Evolutionary conservation across 2,113 vertebrate genomes (phyloP).

Genomic region (Rhinoptilus africanus): DNA sequence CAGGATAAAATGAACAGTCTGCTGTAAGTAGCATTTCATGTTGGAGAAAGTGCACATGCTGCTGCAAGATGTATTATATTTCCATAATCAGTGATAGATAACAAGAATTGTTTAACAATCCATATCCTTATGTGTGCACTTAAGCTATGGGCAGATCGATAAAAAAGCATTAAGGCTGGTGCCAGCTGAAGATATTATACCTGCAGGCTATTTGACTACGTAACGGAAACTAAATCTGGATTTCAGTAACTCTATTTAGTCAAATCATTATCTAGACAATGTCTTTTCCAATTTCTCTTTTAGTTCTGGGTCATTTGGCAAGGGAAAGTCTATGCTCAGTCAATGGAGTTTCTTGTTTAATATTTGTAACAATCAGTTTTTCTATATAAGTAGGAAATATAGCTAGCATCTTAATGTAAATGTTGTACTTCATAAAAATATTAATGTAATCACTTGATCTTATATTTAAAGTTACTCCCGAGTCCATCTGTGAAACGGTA

Average conservation of each 20-base stretch:
- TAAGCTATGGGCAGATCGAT: conserved; percentile 34
- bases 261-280: background rate
- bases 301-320: background rate
- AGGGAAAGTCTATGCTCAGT: background rate
- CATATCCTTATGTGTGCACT: background rate
- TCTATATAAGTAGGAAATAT: background rate
- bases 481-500: background rate
- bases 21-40: background rate
- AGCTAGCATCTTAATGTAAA: background rate
- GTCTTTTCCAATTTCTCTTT: background rate
- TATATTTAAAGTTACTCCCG: background rate
- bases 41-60: conserved; percentile 11
- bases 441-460: background rate
- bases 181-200: background rate
- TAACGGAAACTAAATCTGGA: background rate
- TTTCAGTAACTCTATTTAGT: conserved; percentile 32
- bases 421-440: background rate
- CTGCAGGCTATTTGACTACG: conserved; percentile 1
- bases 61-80: conserved; percentile 12
- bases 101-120: background rate
- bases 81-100: conserved; percentile 1
- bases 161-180: conserved; percentile 27
- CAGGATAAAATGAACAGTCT: background rate
- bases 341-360: background rate
- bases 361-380: background rate